Base-by-base conservation (phyloP, 2,888 invertebrate species). In the Trachelus iudaicus region DNA sequence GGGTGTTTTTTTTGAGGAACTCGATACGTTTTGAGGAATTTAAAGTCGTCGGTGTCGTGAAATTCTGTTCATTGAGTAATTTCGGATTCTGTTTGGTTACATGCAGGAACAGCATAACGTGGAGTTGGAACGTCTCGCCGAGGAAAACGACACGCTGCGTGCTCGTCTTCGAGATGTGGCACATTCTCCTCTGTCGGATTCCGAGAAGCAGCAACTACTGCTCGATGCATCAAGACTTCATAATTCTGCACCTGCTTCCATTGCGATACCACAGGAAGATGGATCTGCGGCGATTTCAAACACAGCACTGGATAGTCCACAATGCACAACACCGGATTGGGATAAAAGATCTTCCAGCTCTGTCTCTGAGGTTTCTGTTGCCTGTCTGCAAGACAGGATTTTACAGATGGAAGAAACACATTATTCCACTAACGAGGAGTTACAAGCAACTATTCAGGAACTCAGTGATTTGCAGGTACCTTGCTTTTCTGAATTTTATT, bases 391-490 rank as follows among this genome's bases (percentile, higher is more conserved):
- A 92, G 98, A 98, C 90, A 95, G 97, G 89, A 98, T 98, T 86
- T 94, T 97, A 90, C 97, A 97, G 92, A 97, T 97, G 97, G 97
- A 97, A 90, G 97, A 97, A 91, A 97, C 96, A 31, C 97, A 97
- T 90, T 94, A 89, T 90, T 97, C 97, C 82, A 98, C 97, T 79
- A 97, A 96, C 90, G 97, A 98, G 92, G 98, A 98, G 91, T 93
- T 98, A 9, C 98, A 98, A 92, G 98, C 98, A 0, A 98, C 98
- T 0, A 93, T 98, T 74, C 98, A 98, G 86, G 98, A 98, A 92
- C 92, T 98, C 81, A 96, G 97, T 13, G 98, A 98, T 91, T 93
- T 98, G 69, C 98, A 98, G 92, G 93, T 93, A 82, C 92, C 91
- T 93, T 73, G 91, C 92, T 78, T 56, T 23, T 56, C 2, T 56